Base-by-base conservation (phyloP, 2,797 vertebrate genomes). In the Strix occidentalis region DNA sequence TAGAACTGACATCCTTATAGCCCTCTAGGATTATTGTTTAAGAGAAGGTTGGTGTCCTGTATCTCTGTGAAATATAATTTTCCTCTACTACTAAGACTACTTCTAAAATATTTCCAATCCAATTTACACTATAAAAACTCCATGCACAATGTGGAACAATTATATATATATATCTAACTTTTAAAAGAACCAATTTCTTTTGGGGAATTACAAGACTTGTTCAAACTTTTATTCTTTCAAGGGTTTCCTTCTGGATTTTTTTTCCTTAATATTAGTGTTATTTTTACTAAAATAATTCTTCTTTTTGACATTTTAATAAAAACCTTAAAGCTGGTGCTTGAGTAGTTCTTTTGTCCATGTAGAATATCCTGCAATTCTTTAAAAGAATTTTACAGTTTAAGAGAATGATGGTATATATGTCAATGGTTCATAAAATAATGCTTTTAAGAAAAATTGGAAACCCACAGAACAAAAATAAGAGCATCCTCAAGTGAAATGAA, bases 371-470 rank as follows among this genome's bases (percentile, higher is more conserved):
- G 24, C 33, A 88, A 71, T 61, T 61, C 33, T 50, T 71, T 45
- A 28, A 74, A 93, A 80, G 11, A 45, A 41, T 23, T 70, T 74
- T 41, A 50, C 31, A 57, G 10, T 51, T 83, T 83, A 45, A 84
- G 61, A 75, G 28, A 58, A 8, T 70, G 29, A 82, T 35, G 29
- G 9, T 11, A 24, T 72, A 8, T 41, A 37, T 65, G 58, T 9
- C 46, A 53, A 6, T 68, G 56, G 45, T 66, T 92, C 31, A 64
- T 80, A 68, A 96, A 91, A 66, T 28, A 86, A 51, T 58, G 51
- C 28, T 93, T 95, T 84, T 87, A 75, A 79, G 77, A 86, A 80
- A 90, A 90, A 71, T 15, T 82, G 50, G 70, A 92, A 72, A 51
- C 15, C n/a, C 31, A 56, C 9, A 51, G 77, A 84, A 70, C 41